Evolutionary conservation across 2,797 vertebrate species (phyloP), one percentile per base, ranked within the genome.

Genomic region (Phyllotis vaccarum): DNA sequence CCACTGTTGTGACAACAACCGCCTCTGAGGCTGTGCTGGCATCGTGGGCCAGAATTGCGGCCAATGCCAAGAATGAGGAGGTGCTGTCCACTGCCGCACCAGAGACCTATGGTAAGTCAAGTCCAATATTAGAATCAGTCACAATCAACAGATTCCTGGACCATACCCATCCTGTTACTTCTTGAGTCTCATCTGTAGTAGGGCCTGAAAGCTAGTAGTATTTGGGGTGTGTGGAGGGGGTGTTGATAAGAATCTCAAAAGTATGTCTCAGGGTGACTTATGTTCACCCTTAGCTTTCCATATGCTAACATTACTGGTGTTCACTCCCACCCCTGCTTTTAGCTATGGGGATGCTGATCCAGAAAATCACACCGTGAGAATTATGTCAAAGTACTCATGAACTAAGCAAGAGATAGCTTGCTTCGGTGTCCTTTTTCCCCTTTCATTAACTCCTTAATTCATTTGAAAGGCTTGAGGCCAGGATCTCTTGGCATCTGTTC

Each of bases 31-130:
- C 92, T 7, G 22, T 92, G 43, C 54, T 97, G 91, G 94, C 96
- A 24, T 96, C 96, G 37, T 98, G 97, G 96, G 66, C 76, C 19
- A 96, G 76, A 93, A 95, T 93, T 2, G 87, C 89, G 17, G 37
- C 93, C 46, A 37, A 21, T 5, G 76, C 93, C 0, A 17, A 82
- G 43, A 66, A 14, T 0, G 76, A 89, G 14, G 5, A 58, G 0
- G 34, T 2, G 1, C n/a, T 4, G 2, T 0, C 16, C 24, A 31
- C 11, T 2, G 27, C 22, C 37, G 0, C 37, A 89, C 68, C 83
- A 5, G 86, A 93, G 49, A 5, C 43, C 3, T 8, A 3, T 2
- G 91, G 96, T 97, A 91, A 93, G 94, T 24, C 37, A 14, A 13
- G 94, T 24, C 37, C 9, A 13, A 40, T 12, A 43, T 83, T 29